Base-by-base conservation (phyloP, 2,888 invertebrate species). In the Deilephila porcellus region DNA sequence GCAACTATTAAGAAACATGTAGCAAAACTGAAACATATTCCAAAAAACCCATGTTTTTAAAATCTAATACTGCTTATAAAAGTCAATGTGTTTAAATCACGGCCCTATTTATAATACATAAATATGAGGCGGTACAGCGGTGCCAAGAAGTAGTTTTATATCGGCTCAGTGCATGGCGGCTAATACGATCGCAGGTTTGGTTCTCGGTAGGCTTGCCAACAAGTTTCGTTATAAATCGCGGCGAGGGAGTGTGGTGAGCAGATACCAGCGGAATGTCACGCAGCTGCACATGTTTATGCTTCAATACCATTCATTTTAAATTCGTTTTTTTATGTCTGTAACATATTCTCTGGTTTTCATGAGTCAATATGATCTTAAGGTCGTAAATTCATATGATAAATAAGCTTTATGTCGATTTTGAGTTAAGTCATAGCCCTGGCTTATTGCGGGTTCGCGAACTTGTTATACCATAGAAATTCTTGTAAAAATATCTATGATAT, bases 211-310 rank as follows among this genome's bases (percentile, higher is more conserved):
- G 85, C 83, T 73, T 88, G 88, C 85, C 88, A 88, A 82, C 86
- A 88, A 87, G 85, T 86, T 87, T 84, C 77, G 84, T 81, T 84
- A 88, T 88, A 90, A 89, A 88, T 89, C 85, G 86, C 67, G 67
- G 67, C 63, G 63, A 63, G 63, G 34, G 70, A 70, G 73, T 73
- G 73, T 60, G 70, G 73, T 62, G 60, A 34, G 52, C 79, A 81
- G 83, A 85, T 85, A 83, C 67, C 67, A 67, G 37, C 37, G n/a
- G 45, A 4, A 8, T 17, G 45, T 67, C 14, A 4, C 4, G 25
- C 25, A 52, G 67, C 67, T 29, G 25, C 25, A 52, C 45, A 67
- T 52, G 67, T 67, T 67, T 52, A 29, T 32, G 14, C 3, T 60
- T 60, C 11, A 25, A 45, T 45, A 45, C 1, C 25, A 25, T 25